Conservation (phyloP, 2,113 vertebrate species). For the Sturnus vulgaris region DNA sequence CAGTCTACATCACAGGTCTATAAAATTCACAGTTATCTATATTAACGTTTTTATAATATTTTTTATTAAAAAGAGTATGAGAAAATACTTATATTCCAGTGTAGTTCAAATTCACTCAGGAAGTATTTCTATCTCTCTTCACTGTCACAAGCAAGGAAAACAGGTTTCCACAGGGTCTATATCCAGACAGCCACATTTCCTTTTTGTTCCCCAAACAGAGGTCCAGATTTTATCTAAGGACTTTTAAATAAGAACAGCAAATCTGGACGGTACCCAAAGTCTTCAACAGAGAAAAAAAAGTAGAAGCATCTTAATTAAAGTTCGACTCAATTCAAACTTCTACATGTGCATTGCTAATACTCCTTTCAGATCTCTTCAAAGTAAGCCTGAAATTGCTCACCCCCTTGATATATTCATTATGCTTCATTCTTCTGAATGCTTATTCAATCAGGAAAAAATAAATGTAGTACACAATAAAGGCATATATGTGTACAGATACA, state of each 20-base stretch:
- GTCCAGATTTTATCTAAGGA: background rate
- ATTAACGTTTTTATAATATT: background rate
- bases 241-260: background rate
- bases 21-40: background rate
- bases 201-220: background rate
- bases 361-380: background rate
- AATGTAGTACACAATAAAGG: background rate
- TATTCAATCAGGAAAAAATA: background rate
- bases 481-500: background rate
- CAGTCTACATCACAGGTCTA: background rate
- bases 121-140: background rate
- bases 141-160: background rate
- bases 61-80: background rate
- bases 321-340: background rate
- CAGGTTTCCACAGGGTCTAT: background rate
- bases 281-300: background rate
- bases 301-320: background rate
- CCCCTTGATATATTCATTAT: background rate
- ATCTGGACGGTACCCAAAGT: background rate
- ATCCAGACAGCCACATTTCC: background rate
- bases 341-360: rapidly evolving
- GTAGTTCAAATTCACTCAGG: background rate
- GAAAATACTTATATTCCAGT: background rate
- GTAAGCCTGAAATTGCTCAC: background rate
- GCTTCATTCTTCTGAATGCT: background rate